Percentiles rank a stretch among this genome's conserved stretches.
Conservation (phyloP, 1,140 invertebrate species). For the Fopius arisanus region DNA sequence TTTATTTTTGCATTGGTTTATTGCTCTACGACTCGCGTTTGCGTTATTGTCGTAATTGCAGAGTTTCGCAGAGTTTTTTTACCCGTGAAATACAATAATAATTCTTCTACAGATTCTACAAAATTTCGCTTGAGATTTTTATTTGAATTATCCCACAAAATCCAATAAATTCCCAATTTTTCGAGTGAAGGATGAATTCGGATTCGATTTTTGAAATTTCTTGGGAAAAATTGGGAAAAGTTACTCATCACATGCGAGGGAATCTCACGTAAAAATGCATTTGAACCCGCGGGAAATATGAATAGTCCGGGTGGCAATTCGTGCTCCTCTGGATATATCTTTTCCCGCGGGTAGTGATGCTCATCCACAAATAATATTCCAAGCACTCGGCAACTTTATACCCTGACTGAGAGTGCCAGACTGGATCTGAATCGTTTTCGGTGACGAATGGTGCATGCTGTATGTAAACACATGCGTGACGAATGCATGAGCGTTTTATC, state of each 20-base stretch:
- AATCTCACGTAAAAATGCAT: neutral
- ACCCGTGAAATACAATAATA: no score
- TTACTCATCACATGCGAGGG: neutral
- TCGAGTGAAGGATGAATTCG: no score
- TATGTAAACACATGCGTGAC: neutral
- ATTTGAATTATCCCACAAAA: no score
- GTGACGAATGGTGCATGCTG: neutral
- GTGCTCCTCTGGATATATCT: neutral
- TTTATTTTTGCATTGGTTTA: neutral
- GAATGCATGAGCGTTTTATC: constrained; percentile 2
- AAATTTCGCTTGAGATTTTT: no score
- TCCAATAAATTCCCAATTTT: no score
- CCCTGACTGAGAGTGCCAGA: neutral
- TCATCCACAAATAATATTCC: constrained; percentile 28
- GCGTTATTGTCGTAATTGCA: neutral
- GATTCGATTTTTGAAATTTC: no score
- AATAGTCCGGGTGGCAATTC: no score
- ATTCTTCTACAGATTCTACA: no score
- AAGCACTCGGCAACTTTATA: constrained; percentile 17
- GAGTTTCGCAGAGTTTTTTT: no score
- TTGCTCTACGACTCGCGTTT: neutral
- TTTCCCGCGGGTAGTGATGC: neutral
- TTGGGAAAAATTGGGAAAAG: no score
- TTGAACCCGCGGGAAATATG: neutral
- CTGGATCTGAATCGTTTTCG: neutral